Evolutionary conservation across 2,797 vertebrate species (phyloP).

Genomic region (Phoxinus dragarum): DNA sequence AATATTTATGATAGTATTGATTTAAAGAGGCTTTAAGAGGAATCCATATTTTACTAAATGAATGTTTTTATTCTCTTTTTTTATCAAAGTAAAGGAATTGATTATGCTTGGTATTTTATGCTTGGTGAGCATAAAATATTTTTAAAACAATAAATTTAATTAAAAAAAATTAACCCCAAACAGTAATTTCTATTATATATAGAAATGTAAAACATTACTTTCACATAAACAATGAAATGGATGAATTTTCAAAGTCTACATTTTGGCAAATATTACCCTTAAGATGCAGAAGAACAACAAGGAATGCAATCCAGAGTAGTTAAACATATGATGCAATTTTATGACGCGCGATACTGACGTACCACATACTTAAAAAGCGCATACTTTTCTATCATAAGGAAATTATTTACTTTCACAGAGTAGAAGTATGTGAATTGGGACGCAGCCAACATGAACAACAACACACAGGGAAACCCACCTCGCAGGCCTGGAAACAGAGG

Average conservation of each 20-base stretch:
- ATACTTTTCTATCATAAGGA: neutral
- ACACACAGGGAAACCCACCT: neutral
- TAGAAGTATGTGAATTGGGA: constrained; percentile 1
- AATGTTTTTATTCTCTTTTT: too few species aligned
- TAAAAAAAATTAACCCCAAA: neutral
- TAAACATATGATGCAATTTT: neutral
- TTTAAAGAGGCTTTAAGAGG: neutral
- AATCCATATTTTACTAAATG: neutral
- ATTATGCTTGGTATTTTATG: too few species aligned
- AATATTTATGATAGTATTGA: too few species aligned
- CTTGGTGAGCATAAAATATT: neutral
- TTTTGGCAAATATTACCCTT: neutral
- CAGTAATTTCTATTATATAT: neutral
- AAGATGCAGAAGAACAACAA: neutral
- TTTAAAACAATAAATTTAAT: neutral
- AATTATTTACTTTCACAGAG: constrained; percentile 3
- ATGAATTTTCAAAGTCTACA: neutral
- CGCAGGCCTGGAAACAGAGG: constrained; percentile 7
- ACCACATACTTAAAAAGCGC: neutral
- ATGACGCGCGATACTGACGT: neutral
- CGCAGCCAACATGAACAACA: constrained; percentile 13
- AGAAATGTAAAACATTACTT: neutral
- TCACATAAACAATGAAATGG: neutral
- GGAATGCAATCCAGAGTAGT: neutral
- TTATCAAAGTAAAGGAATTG: too few species aligned